These are phyloP conservation scores for Rattus rattus DNA, from an alignment of 2,113 vertebrate genomes.

Conservation along the genomic window DNA sequence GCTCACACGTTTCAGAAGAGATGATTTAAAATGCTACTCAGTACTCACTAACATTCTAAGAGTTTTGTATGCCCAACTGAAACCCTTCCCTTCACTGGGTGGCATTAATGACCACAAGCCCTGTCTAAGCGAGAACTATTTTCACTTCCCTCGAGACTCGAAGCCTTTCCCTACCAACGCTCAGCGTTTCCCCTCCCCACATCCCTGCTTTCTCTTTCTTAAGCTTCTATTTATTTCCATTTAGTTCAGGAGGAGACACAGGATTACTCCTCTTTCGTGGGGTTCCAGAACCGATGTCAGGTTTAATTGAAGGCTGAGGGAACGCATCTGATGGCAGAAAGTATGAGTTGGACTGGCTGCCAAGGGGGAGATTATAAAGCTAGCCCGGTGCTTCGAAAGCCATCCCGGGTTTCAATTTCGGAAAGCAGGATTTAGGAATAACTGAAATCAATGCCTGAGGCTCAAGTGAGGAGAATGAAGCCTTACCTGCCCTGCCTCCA, in stretches of 20 bases:
- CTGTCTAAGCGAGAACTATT: constrained; percentile 54
- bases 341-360: constrained; percentile 50
- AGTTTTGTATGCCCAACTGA: not conserved
- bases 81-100: constrained; percentile 38
- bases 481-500: constrained; percentile 11
- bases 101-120: constrained; percentile 35
- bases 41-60: not conserved
- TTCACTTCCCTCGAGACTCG: constrained; percentile 11
- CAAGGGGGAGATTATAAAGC: constrained; percentile 75
- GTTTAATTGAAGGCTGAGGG: constrained; percentile 76
- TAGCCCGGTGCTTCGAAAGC: constrained; percentile 61
- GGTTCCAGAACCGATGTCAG: constrained; percentile 47
- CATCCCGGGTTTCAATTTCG: constrained; percentile 79
- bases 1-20: not conserved
- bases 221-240: constrained; percentile 69
- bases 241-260: constrained; percentile 71
- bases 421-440: constrained; percentile 74
- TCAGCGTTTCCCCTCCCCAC: not conserved
- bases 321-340: constrained; percentile 60
- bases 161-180: not conserved
- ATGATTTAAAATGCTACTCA: not conserved
- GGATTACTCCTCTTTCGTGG: constrained; percentile 48
- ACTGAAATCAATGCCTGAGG: constrained; percentile 69
- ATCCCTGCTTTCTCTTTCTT: not conserved
- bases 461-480: constrained; percentile 15